Base-by-base conservation (phyloP, 1,140 invertebrate species). In the Araneus ventricosus region DNA sequence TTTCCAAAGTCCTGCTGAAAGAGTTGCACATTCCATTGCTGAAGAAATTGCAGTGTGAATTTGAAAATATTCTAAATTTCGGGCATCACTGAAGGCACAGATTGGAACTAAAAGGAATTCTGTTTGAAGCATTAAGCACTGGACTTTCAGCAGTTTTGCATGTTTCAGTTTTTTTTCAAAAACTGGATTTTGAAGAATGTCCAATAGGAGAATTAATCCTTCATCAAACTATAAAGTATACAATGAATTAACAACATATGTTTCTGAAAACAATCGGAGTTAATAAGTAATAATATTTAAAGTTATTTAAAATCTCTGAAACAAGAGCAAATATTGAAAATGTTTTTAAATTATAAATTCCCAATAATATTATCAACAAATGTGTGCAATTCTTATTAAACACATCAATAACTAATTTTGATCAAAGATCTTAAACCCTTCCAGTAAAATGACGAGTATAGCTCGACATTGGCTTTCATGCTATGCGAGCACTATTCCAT, bases 211-310 rank as follows among this genome's bases (percentile, higher is more conserved):
- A n/a, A 57, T 75, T 6, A 90, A 52, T 5, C 88, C 70, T 8
- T 90, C 88, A 90, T 90, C 88, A 90, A 59, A 90, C 88, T 90
- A 70, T 24, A 79, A 90, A 61, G n/a, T n/a, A 61, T 27, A 82
- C 10, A 82, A 82, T 30, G 45, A 52, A 52, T 52, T 52, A 52
- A 14, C 7, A 70, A 22, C 2, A 79, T 34, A 34, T 6, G 17
- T 27, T 79, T 14, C 34, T 1, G 34, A 4, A 79, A 34, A 79
- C 17, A 37, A 79, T n/a, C 10, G 8, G 17, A 52, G 2, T 34
- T 27, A 30, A 37, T 34, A 79, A n/a, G n/a, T n/a, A n/a, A n/a
- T n/a, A n/a, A n/a, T n/a, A n/a, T n/a, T n/a, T n/a, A n/a, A n/a
- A n/a, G n/a, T n/a, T n/a, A n/a, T n/a, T n/a, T n/a, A n/a, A n/a